Conservation (phyloP, 2,888 invertebrate genomes). For the Tachina grossa region DNA sequence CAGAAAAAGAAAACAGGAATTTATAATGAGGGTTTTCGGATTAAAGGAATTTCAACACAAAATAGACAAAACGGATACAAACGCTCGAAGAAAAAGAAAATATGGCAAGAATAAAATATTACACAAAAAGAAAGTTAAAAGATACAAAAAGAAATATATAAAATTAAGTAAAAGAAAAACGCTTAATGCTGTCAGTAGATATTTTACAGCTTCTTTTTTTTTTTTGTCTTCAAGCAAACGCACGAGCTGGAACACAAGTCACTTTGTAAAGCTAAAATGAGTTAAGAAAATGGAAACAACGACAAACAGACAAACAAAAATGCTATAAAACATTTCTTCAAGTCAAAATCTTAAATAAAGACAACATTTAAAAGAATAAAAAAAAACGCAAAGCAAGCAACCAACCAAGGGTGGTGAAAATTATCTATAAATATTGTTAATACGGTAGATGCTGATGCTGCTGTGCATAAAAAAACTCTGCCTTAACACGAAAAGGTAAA, state of each 20-base stretch:
- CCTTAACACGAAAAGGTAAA: conserved; percentile 41
- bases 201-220: conserved; percentile 57
- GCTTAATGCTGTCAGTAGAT: conserved; percentile 69
- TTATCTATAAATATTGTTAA: conserved; percentile 46
- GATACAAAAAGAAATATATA: conserved; percentile 22
- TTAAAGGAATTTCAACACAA: conserved; percentile 66
- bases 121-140: conserved; percentile 40
- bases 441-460: conserved; percentile 28
- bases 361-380: not conserved
- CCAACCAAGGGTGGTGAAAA: conserved; percentile 45
- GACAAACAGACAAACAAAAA: conserved; percentile 43
- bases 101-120: conserved; percentile 11
- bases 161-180: conserved; percentile 61
- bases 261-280: conserved; percentile 43
- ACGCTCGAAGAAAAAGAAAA: not conserved
- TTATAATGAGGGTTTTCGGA: conserved; percentile 68
- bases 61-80: conserved; percentile 52
- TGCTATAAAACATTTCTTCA: conserved; percentile 59
- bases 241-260: conserved; percentile 40
- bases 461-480: not conserved
- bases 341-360: conserved; percentile 43
- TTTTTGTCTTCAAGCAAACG: conserved; percentile 7
- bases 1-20: conserved; percentile 35
- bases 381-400: not conserved
- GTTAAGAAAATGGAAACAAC: conserved; percentile 22